These are phyloP conservation scores for Eptesicus fuscus DNA, from an alignment of 2,113 vertebrate genomes.

Conservation along the genomic window DNA sequence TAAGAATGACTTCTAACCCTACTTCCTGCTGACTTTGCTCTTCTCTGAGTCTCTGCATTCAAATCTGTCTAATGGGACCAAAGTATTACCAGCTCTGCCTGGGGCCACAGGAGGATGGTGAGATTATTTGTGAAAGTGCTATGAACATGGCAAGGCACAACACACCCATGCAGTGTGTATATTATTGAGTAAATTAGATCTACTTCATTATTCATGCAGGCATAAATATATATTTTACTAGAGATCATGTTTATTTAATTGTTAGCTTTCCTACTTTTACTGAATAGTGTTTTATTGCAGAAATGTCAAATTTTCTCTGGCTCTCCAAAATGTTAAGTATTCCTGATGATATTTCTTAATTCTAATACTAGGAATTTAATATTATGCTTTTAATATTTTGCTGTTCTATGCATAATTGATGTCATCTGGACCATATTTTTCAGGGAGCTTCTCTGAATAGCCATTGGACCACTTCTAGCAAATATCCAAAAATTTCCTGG, in stretches of 20 bases:
- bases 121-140: background rate
- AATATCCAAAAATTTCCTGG: background rate
- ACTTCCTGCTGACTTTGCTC: background rate
- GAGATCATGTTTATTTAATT: background rate
- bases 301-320: background rate
- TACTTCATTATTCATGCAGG: background rate
- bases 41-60: background rate
- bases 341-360: background rate
- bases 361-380: background rate
- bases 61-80: background rate
- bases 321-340: background rate
- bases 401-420: background rate
- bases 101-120: background rate
- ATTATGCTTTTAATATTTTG: background rate
- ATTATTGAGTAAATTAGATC: background rate
- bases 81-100: background rate
- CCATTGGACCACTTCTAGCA: background rate
- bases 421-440: background rate
- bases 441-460: background rate
- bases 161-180: rapidly evolving
- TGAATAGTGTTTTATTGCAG: background rate
- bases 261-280: background rate
- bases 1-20: background rate
- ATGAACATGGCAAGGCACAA: background rate
- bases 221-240: background rate